Evolutionary conservation across 1,140 invertebrate species (phyloP), one percentile per base, ranked within the genome.

Genomic region (Phocides pigmalion): DNA sequence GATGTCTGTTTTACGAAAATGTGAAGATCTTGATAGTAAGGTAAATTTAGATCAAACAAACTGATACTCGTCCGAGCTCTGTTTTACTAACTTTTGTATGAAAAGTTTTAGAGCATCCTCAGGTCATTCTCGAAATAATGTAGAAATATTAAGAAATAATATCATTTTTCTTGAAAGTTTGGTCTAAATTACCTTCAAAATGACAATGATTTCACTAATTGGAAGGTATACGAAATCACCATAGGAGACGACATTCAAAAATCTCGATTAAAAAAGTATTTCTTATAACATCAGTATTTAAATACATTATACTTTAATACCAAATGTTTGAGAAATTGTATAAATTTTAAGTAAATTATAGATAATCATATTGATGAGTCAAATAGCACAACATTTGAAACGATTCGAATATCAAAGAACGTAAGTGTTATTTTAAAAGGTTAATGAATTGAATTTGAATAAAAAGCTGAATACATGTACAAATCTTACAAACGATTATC

Each of bases 1-100:
- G n/a, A n/a, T 39, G 35, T 54, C 20, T 53, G 50, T 53, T 37
- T 20, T 56, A 56, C 8, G 20, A 8, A 44, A 11, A 42, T 42
- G 51, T 56, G 42, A 12, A 54, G 51, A 54, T 41, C 19, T 54
- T 35, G 37, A 42, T 12, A 14, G 4, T 14, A 20, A 53, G 8
- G 28, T 32, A 5, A 2, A 32, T 11, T 11, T 32, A 32, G 28
- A 32, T 11, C 28, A 32, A 32, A n/a, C n/a, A 22, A 22, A 11
- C 1, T 32, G 1, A 11, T 11, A n/a, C n/a, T n/a, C n/a, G n/a
- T n/a, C n/a, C n/a, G n/a, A n/a, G n/a, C 20, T 22, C 20, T 22
- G 20, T 5, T 22, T 11, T 11, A 28, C 5, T 11, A 32, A n/a
- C 9, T 32, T 5, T 32, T 8, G 9, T 32, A 11, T 32, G 3